Percentiles rank a stretch among this genome's conserved stretches.
Conservation (phyloP, 2,113 vertebrate species). For the Trachemys scripta region DNA sequence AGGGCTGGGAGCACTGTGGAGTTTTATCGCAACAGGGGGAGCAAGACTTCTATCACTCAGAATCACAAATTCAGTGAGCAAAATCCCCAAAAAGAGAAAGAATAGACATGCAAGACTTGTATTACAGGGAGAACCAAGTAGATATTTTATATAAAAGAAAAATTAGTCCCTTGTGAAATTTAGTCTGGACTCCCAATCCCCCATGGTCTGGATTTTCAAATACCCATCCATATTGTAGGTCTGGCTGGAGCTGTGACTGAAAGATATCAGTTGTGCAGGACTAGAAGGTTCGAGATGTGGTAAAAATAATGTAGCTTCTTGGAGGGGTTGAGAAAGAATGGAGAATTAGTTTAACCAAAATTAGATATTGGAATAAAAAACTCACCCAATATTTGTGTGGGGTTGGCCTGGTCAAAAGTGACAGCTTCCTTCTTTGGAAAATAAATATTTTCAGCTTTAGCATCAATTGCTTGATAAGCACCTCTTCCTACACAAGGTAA, state of each 20-base stretch:
- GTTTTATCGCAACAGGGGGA: background rate
- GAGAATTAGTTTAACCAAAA: background rate
- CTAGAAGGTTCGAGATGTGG: background rate
- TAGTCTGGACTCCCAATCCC: background rate
- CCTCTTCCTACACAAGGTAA: slow-evolving; percentile 81
- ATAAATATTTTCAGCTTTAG: slow-evolving; percentile 88
- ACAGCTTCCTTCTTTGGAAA: slow-evolving; percentile 95
- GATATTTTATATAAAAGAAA: background rate
- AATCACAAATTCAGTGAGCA: background rate
- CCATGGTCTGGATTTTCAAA: background rate
- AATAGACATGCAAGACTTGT: background rate
- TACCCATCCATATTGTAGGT: background rate
- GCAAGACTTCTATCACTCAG: background rate
- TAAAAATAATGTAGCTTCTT: background rate
- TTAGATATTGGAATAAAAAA: slow-evolving; percentile 34
- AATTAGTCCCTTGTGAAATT: background rate
- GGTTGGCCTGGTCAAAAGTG: slow-evolving; percentile 96
- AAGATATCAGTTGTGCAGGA: background rate
- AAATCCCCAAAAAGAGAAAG: background rate
- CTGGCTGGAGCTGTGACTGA: background rate
- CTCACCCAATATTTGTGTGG: slow-evolving; percentile 91
- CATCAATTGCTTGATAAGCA: slow-evolving; percentile 83
- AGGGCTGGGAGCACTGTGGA: background rate
- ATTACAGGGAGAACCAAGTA: background rate
- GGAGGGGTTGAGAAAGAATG: background rate